Conservation (phyloP, 2,888 invertebrate genomes). For the Tenthredo mesomela region DNA sequence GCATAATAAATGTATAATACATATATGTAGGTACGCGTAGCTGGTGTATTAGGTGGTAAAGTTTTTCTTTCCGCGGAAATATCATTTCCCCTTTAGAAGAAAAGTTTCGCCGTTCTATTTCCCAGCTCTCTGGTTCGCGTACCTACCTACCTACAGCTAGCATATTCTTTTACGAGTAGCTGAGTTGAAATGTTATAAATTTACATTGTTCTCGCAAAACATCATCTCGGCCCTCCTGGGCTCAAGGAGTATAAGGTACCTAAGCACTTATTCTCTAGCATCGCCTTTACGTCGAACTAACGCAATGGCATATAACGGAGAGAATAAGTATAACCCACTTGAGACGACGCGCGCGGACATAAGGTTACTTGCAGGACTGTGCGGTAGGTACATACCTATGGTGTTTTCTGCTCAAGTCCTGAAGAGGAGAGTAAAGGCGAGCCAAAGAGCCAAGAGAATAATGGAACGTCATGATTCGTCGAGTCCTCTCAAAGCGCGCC, state of each 20-base stretch:
- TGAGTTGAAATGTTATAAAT: constrained; percentile 35
- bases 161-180: neutral
- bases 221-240: neutral
- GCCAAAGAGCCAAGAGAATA: constrained; percentile 43
- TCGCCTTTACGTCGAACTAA: neutral
- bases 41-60: neutral
- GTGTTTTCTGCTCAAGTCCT: neutral
- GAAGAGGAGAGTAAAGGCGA: constrained; percentile 4
- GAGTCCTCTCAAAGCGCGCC: constrained; percentile 39
- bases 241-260: neutral
- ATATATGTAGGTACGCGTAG: neutral
- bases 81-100: constrained; percentile 27
- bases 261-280: neutral
- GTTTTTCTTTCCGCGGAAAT: constrained; percentile 31
- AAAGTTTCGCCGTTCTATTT: constrained; percentile 32
- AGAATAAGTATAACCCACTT: constrained; percentile 19
- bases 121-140: neutral
- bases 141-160: neutral
- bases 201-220: constrained; percentile 40
- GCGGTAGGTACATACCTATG: neutral
- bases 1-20: neutral
- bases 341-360: constrained; percentile 11
- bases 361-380: neutral
- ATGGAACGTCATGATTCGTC: constrained; percentile 45
- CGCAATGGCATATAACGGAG: neutral